Base-by-base conservation (phyloP, 2,113 vertebrate genomes). In the Sapajus apella region DNA sequence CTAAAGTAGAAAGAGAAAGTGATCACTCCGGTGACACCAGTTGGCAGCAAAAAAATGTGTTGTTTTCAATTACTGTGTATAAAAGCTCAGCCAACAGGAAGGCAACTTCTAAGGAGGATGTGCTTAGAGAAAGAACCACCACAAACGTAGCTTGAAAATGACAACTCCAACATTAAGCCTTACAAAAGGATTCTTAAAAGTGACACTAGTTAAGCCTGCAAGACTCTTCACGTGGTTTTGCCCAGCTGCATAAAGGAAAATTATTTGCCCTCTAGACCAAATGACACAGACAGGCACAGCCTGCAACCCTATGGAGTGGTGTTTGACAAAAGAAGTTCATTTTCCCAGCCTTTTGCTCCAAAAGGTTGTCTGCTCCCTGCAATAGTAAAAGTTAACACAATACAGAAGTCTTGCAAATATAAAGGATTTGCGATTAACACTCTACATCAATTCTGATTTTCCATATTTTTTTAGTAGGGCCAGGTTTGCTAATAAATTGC, bases 401-500 rank as follows among this genome's bases (percentile, higher is more conserved):
- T 94, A 97, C 97, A 98, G 96, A 97, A 98, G 96, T 96, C 97
- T 88, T 56, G 35, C 96, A 96, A 96, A 98, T 98, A 98, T 79
- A 97, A 97, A 97, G 97, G 95, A 97, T 98, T 97, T 97, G 97
- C 27, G 96, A 98, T 98, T 96, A 97, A 83, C 97, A 97, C 97
- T 97, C 95, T 70, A 88, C 94, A 96, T 97, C 97, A 96, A 91
- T 97, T 97, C 95, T 75, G 61, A 98, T 98, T 97, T 98, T 97
- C 97, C 97, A 97, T 81, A 96, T 98, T 96, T 97, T 87, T 98
- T 98, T 98, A 97, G 95, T 98, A 95, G 97, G 91, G 90, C 70
- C 96, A 98, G 76, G 82, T 98, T 98, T 98, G 87, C 96, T 96
- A 95, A 96, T 98, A 98, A 98, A 98, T 83, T 76, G 96, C 97